Evolutionary conservation across 2,797 vertebrate species (phyloP).

Genomic region (Sebastes diaconus): DNA sequence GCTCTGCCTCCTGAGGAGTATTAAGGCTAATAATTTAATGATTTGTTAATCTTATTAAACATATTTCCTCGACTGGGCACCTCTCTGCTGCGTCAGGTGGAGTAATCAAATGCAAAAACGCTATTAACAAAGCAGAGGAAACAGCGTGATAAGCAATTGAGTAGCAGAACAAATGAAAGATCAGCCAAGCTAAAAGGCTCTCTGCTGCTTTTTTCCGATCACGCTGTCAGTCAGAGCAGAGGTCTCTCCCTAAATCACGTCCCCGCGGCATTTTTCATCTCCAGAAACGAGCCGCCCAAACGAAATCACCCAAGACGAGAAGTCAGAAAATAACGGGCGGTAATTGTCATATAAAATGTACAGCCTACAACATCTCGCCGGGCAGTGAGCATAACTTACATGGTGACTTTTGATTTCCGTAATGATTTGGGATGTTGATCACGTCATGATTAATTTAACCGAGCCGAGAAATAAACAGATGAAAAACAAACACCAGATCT

Average conservation of each 20-base stretch:
- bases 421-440: slow-evolving; percentile 64
- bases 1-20: slow-evolving; percentile 54
- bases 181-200: slow-evolving; percentile 62
- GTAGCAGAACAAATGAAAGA: slow-evolving; percentile 71
- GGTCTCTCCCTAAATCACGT: slow-evolving; percentile 42
- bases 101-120: slow-evolving; percentile 64
- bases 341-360: slow-evolving; percentile 66
- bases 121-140: slow-evolving; percentile 61
- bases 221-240: slow-evolving; percentile 53
- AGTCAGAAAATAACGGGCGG: slow-evolving; percentile 41
- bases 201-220: slow-evolving; percentile 63
- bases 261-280: slow-evolving; percentile 58
- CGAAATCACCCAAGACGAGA: slow-evolving; percentile 59
- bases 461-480: slow-evolving; percentile 43
- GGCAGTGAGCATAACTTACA: slow-evolving; percentile 53
- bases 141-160: slow-evolving; percentile 62
- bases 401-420: slow-evolving; percentile 61
- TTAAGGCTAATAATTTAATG: slow-evolving; percentile 63
- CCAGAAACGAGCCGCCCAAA: slow-evolving; percentile 61
- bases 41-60: slow-evolving; percentile 75
- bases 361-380: slow-evolving; percentile 55
- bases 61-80: slow-evolving; percentile 57
- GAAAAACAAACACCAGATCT: slow-evolving; percentile 43
- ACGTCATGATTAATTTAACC: slow-evolving; percentile 52
- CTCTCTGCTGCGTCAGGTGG: slow-evolving; percentile 58